These are phyloP conservation scores for Megaptera novaeangliae DNA, from an alignment of 2,113 vertebrate genomes.

Conservation along the genomic window DNA sequence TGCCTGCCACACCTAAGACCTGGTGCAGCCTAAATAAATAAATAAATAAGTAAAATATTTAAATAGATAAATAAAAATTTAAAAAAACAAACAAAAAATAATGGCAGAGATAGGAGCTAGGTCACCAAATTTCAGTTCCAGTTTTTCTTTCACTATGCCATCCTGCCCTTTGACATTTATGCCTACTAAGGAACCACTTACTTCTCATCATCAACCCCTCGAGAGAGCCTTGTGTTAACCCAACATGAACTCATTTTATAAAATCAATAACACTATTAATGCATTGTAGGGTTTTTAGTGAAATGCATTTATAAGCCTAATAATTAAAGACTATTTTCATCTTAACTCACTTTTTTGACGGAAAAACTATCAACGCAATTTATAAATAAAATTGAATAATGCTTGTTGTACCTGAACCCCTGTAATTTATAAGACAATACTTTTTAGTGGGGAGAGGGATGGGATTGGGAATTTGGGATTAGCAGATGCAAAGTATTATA, in stretches of 20 bases:
- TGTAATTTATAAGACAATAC: not conserved
- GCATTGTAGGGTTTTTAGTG: conserved; percentile 15
- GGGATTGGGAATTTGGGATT: not conserved
- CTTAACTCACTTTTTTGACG: not conserved
- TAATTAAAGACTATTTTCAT: conserved; percentile 55
- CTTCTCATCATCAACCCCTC: not conserved
- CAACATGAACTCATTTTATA: conserved; percentile 51
- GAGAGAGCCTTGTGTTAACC: conserved; percentile 36
- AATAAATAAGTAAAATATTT: no score
- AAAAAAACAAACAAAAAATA: no score
- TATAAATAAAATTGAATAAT: not conserved
- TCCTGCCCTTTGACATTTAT: not conserved
- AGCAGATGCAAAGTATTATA: not conserved
- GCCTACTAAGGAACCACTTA: not conserved
- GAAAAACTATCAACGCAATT: not conserved
- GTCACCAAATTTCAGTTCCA: not conserved
- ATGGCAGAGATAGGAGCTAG: not conserved
- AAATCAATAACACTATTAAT: conserved; percentile 51
- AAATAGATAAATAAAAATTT: no score
- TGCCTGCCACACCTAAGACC: no score
- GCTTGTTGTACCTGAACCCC: not conserved
- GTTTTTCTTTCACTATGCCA: not conserved
- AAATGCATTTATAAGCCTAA: conserved; percentile 45
- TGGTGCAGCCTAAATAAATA: no score
- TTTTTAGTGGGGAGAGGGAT: not conserved